phyloP scores from a whole-genome alignment of 2,113 vertebrate species.

The Grammomys dolichurus region DNA sequence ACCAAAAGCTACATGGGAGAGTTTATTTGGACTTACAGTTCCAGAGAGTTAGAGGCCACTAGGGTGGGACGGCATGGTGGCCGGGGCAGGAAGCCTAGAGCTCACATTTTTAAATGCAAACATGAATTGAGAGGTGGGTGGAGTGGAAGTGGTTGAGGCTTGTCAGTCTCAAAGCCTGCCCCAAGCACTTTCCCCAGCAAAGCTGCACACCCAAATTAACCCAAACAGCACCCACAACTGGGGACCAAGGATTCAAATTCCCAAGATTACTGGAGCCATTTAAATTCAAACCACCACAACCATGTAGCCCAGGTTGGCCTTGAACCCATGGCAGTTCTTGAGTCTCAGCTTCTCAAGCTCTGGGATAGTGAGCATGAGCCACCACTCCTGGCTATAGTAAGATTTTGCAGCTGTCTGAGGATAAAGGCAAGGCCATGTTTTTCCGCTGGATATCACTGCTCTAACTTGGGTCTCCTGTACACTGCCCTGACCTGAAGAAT shows the following conservation, averaged over 20 bases:
- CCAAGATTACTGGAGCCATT: neutral
- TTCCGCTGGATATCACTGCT: fast-evolving
- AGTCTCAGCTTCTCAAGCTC: neutral
- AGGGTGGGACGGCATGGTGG: neutral
- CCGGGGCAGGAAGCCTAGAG: neutral
- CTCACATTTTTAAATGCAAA: neutral
- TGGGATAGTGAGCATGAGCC: neutral
- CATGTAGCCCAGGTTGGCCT: neutral
- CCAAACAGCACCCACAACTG: neutral
- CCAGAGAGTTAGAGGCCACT: neutral
- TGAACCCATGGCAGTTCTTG: neutral
- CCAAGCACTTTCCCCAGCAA: neutral
- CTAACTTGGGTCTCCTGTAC: fast-evolving
- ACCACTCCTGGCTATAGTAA: too few species aligned
- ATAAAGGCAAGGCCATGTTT: fast-evolving
- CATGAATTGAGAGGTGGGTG: neutral
- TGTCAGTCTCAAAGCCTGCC: too few species aligned
- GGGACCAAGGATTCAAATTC: neutral
- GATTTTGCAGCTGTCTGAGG: fast-evolving
- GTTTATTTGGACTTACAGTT: neutral
- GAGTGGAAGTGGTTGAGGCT: neutral
- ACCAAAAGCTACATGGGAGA: neutral
- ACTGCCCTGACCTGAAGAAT: neutral
- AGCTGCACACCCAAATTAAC: neutral
- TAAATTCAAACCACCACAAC: neutral